A percentile compares a stretch with the other conserved stretches of the same genome.
Conservation (phyloP, 2,797 vertebrate species). For the Danio choprae region DNA sequence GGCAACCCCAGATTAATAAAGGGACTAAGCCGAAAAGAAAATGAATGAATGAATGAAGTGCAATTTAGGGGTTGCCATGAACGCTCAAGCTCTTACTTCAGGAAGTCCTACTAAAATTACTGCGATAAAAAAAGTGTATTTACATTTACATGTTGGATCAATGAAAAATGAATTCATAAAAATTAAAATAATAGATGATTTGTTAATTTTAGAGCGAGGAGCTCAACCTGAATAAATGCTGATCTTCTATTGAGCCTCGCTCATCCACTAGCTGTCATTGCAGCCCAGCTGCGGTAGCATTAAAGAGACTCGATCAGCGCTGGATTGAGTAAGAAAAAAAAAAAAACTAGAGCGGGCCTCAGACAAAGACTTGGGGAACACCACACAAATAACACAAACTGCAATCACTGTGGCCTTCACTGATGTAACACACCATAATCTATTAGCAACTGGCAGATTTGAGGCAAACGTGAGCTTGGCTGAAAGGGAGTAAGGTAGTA, state of each 20-base stretch:
- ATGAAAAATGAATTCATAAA: too few species aligned
- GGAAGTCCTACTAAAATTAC: too few species aligned
- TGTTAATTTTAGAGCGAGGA: too few species aligned
- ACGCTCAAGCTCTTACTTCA: too few species aligned
- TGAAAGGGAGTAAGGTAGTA: conserved; percentile 18
- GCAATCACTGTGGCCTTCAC: conserved; percentile 52
- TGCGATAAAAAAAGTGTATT: too few species aligned
- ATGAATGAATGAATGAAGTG: too few species aligned
- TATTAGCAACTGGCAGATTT: conserved; percentile 55
- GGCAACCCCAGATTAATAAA: too few species aligned
- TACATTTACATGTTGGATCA: too few species aligned
- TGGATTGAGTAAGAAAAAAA: not conserved
- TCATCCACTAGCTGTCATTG: conserved; percentile 77
- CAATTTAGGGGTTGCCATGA: too few species aligned
- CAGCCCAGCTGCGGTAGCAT: conserved; percentile 48
- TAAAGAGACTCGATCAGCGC: conserved; percentile 23
- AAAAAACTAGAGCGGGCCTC: not conserved
- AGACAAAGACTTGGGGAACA: conserved; percentile 25
- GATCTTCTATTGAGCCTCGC: conserved; percentile 75
- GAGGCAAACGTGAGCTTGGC: conserved; percentile 75
- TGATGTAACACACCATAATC: conserved; percentile 37
- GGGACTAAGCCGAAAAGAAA: too few species aligned
- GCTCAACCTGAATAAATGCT: conserved; percentile 80
- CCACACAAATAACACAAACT: conserved; percentile 7
- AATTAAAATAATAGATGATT: too few species aligned